Base-by-base conservation (phyloP, 1,140 invertebrate species). In the Asobara japonica region DNA sequence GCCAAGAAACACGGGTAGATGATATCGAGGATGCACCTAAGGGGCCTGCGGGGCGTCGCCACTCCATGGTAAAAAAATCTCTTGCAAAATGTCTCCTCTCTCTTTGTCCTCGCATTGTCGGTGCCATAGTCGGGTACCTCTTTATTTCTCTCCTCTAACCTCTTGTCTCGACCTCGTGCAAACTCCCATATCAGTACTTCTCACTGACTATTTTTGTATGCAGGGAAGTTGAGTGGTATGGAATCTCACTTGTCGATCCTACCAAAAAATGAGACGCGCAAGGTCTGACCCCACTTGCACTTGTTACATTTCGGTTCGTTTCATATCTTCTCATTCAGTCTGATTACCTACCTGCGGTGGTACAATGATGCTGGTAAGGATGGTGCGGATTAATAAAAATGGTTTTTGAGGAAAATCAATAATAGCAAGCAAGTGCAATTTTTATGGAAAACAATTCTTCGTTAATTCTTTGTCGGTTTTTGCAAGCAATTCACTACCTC, bases 1-100 rank as follows among this genome's bases (percentile, higher is more conserved):
- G 82, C 78, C 79, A 79, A 84, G 80, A 86, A 87, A 87, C 82
- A 87, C 80, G 80, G 80, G 83, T 85, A 85, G 83, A 85, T 83
- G 78, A 83, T 84, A 83, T 84, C 84, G 80, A 76, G 77, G 79
- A 80, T 83, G 80, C 82, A 84, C 81, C 80, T 82, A 80, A 76
- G 80, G 80, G 51, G 79, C 77, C 81, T 80, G 79, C 79, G 79
- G 82, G 82, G 78, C 79, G 81, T 85, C 80, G 80, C 25, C 13
- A 29, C 41, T 16, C 38, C 61, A 62, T 36, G 69, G n/a, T n/a
- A n/a, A n/a, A 30, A 30, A 31, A 45, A 4, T 29, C 48, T 51
- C 60, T 61, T 67, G 71, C 66, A 16, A 16, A 45, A 45, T 7
- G 36, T 45, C 27, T n/a, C 18, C 27, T 62, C 29, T 30, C 65